Evolutionary conservation across 2,888 invertebrate species (phyloP), one percentile per base, ranked within the genome.

Genomic region (Platycheirus rosarum): DNA sequence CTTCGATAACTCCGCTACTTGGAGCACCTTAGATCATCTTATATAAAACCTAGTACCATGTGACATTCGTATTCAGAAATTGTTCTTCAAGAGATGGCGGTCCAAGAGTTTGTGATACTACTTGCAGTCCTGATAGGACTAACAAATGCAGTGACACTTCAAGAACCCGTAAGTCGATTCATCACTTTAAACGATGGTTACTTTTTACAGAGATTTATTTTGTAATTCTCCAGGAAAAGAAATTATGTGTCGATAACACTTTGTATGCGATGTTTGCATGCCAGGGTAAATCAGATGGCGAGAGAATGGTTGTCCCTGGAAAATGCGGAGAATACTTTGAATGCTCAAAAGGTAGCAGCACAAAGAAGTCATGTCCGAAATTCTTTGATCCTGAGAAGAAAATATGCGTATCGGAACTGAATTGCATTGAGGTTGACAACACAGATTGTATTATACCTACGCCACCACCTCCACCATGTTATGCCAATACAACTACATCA

Each of bases 321-420:
- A 89, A 88, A 65, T 89, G 89, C 65, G 87, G 87, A 1, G 84
- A 86, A 46, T 89, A 86, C 85, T 89, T 88, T 23, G 86, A 87
- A 65, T 89, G 89, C 20, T 85, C 85, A 35, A 85, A 85, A 23
- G 87, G 86, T 2, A 44, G 68, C 0, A 85, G 87, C 1, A 7
- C 70, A 2, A 62, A 86, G 23, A 77, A 51, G 23, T 63, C 55
- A 0, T 89, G 89, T 51, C 78, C 87, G 2, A 63, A 71, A 0
- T 87, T 84, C 11, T 89, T 84, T 84, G 88, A 89, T 68, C 60
- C 85, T 2, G 62, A 44, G 18, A 69, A 73, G 0, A 82, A 85
- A 14, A 78, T 55, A 4, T 89, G 89, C 76, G 88, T 88, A 1
- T 78, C 84, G 11, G 85, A 86, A 32, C 86, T 86, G 0, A 87